phyloP scores from a whole-genome alignment of 2,888 invertebrate genomes.

The Germaria angustata region DNA sequence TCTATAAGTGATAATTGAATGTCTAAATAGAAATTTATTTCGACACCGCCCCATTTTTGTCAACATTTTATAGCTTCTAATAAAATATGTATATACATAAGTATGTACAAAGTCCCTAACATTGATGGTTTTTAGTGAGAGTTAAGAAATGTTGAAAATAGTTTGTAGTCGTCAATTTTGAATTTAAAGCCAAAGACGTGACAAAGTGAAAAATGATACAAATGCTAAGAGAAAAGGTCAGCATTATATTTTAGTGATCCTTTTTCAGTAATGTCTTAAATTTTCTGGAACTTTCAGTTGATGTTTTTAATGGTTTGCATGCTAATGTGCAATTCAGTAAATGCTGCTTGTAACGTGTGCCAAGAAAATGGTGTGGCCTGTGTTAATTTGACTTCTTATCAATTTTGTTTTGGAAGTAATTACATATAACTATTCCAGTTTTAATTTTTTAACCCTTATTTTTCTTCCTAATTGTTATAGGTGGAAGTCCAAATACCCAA shows the following conservation, averaged over 20 bases:
- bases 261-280: not conserved
- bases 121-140: too few species aligned
- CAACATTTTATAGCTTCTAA: too few species aligned
- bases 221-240: not conserved
- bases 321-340: slow-evolving; percentile 6
- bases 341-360: slow-evolving; percentile 72
- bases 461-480: slow-evolving; percentile 28
- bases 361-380: slow-evolving; percentile 75
- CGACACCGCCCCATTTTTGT: too few species aligned
- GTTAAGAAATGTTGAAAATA: not conserved
- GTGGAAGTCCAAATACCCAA: slow-evolving; percentile 64
- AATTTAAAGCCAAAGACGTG: slow-evolving; percentile 5
- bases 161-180: slow-evolving; percentile 4
- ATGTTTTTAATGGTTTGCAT: not conserved
- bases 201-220: not conserved
- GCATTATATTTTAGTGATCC: not conserved
- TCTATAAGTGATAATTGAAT: too few species aligned
- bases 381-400: slow-evolving; percentile 74
- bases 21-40: too few species aligned
- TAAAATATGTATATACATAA: too few species aligned
- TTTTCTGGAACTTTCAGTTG: slow-evolving; percentile 14
- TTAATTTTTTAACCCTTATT: not conserved
- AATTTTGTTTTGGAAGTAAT: slow-evolving; percentile 74
- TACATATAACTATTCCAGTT: not conserved
- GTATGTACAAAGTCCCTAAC: too few species aligned